phyloP scores from a whole-genome alignment of 2,888 invertebrate species.

The Andrena bucephala region DNA sequence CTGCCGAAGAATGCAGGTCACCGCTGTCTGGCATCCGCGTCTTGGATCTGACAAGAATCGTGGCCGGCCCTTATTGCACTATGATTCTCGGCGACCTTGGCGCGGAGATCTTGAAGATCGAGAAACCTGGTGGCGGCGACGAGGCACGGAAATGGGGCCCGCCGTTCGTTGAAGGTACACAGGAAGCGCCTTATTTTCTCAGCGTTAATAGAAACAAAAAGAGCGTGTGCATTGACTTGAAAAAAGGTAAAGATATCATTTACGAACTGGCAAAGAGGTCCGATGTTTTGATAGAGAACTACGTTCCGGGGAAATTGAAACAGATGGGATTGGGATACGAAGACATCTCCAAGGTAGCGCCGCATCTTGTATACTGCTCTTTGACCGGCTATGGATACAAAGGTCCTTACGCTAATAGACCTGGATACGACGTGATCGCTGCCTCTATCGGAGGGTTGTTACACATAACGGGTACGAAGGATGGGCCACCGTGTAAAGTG shows the following conservation, averaged over 20 bases:
- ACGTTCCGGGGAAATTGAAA: slow-evolving; percentile 94
- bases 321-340: slow-evolving; percentile 93
- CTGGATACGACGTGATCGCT: slow-evolving; percentile 99
- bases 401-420: slow-evolving; percentile 94
- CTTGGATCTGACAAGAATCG: slow-evolving; percentile 93
- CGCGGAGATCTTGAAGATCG: slow-evolving; percentile 96
- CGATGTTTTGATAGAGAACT: slow-evolving; percentile 97
- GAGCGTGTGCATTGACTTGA: slow-evolving; percentile 95
- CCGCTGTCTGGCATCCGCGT: slow-evolving; percentile 91
- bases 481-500: slow-evolving; percentile 95
- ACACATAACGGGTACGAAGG: slow-evolving; percentile 94
- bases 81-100: slow-evolving; percentile 97
- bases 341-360: slow-evolving; percentile 89
- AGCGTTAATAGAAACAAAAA: slow-evolving; percentile 97
- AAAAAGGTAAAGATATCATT: slow-evolving; percentile 89
- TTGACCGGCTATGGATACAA: slow-evolving; percentile 95
- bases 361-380: slow-evolving; percentile 95
- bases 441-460: slow-evolving; percentile 96
- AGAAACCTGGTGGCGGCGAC: slow-evolving; percentile 93
- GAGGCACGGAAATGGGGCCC: slow-evolving; percentile 98
- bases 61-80: slow-evolving; percentile 97
- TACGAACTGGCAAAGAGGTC: slow-evolving; percentile 91
- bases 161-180: slow-evolving; percentile 89
- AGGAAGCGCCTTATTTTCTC: slow-evolving; percentile 93
- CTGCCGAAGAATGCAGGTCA: slow-evolving; percentile 80